A percentile compares a stretch with the other conserved stretches of the same genome.
phyloP scores from a whole-genome alignment of 2,113 vertebrate genomes.

The Heterocephalus glaber region DNA sequence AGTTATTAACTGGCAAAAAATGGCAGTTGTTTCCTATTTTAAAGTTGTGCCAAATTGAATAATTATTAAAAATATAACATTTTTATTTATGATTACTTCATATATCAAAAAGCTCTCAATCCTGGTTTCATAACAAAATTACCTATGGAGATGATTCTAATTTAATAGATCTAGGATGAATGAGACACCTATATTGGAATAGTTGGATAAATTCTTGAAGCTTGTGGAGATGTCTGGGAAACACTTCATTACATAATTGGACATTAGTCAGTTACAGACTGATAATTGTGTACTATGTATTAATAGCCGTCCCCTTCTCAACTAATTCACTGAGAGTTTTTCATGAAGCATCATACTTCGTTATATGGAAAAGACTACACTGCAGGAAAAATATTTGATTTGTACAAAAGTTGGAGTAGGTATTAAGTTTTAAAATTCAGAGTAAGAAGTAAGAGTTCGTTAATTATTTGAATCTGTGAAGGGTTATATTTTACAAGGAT shows the following conservation, averaged over 20 bases:
- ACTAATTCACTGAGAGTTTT: neutral
- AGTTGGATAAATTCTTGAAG: neutral
- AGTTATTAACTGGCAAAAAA: neutral
- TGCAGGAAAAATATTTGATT: neutral
- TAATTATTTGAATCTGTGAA: constrained; percentile 26
- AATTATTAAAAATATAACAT: neutral
- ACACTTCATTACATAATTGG: neutral
- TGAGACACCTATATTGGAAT: neutral
- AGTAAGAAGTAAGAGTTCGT: neutral
- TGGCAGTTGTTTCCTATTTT: neutral
- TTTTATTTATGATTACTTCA: constrained; percentile 22
- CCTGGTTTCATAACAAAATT: constrained; percentile 23
- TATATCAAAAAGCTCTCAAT: neutral
- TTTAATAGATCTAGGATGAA: neutral
- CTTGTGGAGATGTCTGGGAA: neutral
- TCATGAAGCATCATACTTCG: neutral
- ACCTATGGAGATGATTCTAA: constrained; percentile 28
- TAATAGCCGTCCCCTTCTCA: neutral
- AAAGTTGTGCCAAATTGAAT: constrained; percentile 12
- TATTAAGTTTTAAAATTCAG: constrained; percentile 19
- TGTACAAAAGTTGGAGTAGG: neutral
- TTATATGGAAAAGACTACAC: constrained; percentile 21
- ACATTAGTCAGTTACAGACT: neutral
- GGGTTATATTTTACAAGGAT: neutral
- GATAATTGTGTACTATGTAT: neutral